A percentile compares a stretch with the other conserved stretches of the same genome.
These are phyloP conservation scores for Esox masquinongy DNA, from an alignment of 2,797 vertebrate species.

Conservation along the genomic window DNA sequence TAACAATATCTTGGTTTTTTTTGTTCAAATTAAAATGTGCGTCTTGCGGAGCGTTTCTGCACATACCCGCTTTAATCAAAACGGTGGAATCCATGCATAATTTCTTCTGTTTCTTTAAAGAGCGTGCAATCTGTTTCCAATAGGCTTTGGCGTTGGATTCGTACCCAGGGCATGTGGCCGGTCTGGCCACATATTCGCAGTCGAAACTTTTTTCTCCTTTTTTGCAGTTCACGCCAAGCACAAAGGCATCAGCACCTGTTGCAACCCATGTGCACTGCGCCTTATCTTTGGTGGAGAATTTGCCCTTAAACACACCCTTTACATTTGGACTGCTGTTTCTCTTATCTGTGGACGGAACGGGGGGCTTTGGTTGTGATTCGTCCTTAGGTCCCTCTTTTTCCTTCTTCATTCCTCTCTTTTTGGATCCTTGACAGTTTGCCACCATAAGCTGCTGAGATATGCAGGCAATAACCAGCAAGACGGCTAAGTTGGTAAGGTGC, in stretches of 20 bases:
- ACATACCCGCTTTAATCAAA: constrained; percentile 78
- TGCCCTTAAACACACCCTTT: constrained; percentile 65
- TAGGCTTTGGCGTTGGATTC: constrained; percentile 64
- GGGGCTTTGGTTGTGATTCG: constrained; percentile 13
- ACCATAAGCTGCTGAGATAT: constrained; percentile 66
- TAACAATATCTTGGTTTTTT: neutral
- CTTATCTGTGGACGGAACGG: constrained; percentile 19
- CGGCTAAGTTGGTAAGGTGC: constrained; percentile 58
- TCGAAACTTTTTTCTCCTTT: constrained; percentile 56
- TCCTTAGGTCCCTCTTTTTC: constrained; percentile 51
- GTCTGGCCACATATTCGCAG: constrained; percentile 81
- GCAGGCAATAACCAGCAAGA: constrained; percentile 74
- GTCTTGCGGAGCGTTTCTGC: constrained; percentile 73
- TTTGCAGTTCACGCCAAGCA: constrained; percentile 74
- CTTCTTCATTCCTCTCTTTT: constrained; percentile 15
- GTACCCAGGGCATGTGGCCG: constrained; percentile 74
- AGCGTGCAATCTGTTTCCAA: constrained; percentile 86
- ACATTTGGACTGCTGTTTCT: constrained; percentile 37
- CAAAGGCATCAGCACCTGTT: constrained; percentile 37
- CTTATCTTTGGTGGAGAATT: constrained; percentile 76
- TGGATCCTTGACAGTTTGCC: constrained; percentile 53
- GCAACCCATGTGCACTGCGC: constrained; percentile 80
- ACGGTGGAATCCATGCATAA: constrained; percentile 75
- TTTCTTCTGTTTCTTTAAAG: constrained; percentile 78
- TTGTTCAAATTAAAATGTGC: constrained; percentile 78